Base-by-base conservation (phyloP, 2,888 invertebrate genomes). In the Lymantria dispar region DNA sequence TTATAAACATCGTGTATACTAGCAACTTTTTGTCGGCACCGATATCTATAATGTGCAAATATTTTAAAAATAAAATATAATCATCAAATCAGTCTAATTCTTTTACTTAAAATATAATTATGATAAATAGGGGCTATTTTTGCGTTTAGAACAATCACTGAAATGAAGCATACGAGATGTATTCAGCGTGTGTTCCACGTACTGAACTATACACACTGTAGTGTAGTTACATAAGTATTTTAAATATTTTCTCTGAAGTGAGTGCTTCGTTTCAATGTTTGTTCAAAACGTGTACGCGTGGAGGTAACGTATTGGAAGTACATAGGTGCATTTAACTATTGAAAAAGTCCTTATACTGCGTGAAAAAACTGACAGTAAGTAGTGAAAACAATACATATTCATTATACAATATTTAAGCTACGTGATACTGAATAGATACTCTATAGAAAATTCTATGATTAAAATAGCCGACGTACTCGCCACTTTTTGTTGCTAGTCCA, bases 51-150 rank as follows among this genome's bases (percentile, higher is more conserved):
- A 36, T 11, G 11, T 11, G 10, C 11, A 36, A 36, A 36, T 9
- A 11, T 2, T 11, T 11, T 39, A 61, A 64, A 60, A 68, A 70
- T 62, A 67, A 67, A 68, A 48, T 54, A 52, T 76, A 75, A 76
- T 72, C 66, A 78, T 71, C 56, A 80, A 83, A 83, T 85, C 87
- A 85, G 87, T 86, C 87, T 86, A 83, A 81, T 71, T 71, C 72
- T 84, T 81, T 62, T 78, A 67, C 82, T 82, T 82, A 83, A 64
- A 38, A 50, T 75, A 78, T 78, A 81, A 22, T 22, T 22, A 80
- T 47, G 39, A 52, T 8, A 31, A 53, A 51, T 50, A 11, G 52
- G 52, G 39, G 47, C 44, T 54, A 40, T 7, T 8, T 30, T 22
- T 2, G 22, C 22, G 37, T 2, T 12, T 36, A 3, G 3, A 7